These are phyloP conservation scores for Nematostella vectensis DNA, from an alignment of 92 coral and sea anemone genomes.

Conservation along the genomic window DNA sequence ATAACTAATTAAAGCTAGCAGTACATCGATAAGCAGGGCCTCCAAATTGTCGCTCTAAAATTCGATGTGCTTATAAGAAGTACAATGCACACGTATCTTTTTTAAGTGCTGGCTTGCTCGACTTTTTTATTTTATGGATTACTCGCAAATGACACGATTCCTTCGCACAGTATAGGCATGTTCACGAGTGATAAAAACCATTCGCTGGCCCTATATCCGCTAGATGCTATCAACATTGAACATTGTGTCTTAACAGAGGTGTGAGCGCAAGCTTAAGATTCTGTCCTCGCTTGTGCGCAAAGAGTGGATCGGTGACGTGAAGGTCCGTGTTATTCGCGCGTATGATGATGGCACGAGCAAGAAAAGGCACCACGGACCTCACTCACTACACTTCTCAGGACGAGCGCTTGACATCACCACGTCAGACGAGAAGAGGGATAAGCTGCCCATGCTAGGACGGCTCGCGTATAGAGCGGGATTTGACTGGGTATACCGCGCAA, in stretches of 20 bases:
- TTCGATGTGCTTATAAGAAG: too few species aligned
- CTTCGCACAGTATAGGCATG: too few species aligned
- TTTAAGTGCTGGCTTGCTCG: too few species aligned
- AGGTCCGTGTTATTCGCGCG: slow-evolving; percentile 54
- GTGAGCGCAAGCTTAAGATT: slow-evolving; percentile 35
- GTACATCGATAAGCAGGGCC: too few species aligned
- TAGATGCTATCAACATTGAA: too few species aligned
- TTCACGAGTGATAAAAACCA: too few species aligned
- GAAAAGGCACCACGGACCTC: slow-evolving; percentile 19
- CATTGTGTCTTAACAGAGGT: slow-evolving; percentile 32
- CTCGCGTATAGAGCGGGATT: slow-evolving; percentile 69
- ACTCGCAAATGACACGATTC: too few species aligned
- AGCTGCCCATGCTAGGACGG: slow-evolving; percentile 50
- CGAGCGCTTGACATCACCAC: slow-evolving; percentile 73
- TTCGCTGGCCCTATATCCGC: too few species aligned
- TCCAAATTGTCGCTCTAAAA: too few species aligned
- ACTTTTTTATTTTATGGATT: too few species aligned
- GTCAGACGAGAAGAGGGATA: slow-evolving; percentile 38
- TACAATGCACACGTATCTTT: too few species aligned
- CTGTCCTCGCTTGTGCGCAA: slow-evolving; percentile 29
- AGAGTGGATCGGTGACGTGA: slow-evolving; percentile 42
- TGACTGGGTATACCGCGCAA: slow-evolving; percentile 68
- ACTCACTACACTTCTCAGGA: slow-evolving; percentile 63
- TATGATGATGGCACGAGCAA: slow-evolving; percentile 33
- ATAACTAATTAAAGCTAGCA: too few species aligned